These are phyloP conservation scores for Aegypius monachus DNA, from an alignment of 2,113 vertebrate genomes.

Conservation along the genomic window DNA sequence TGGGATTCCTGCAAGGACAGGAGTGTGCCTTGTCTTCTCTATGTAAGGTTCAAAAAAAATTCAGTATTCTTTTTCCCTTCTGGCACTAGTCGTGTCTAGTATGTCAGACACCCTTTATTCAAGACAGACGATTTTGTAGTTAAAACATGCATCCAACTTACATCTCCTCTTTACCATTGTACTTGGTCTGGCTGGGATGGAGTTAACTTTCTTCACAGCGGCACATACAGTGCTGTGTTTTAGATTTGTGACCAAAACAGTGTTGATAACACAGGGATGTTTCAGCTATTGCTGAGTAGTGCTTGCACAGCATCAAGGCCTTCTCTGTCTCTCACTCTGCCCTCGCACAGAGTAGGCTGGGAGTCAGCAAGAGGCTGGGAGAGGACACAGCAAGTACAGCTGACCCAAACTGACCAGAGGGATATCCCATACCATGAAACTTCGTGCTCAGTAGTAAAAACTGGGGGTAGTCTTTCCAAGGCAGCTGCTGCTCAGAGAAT, in stretches of 20 bases:
- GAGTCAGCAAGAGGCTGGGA: neutral
- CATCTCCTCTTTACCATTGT: neutral
- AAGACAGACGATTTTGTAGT: neutral
- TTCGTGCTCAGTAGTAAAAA: neutral
- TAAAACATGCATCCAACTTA: neutral
- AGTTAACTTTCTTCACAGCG: neutral
- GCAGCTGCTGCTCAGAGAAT: neutral
- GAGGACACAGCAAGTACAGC: neutral
- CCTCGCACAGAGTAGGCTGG: rapidly evolving
- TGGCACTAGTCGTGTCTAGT: neutral
- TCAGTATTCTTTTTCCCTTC: neutral
- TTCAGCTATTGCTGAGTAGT: neutral
- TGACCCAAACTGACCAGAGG: neutral
- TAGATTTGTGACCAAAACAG: neutral
- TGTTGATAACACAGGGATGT: neutral
- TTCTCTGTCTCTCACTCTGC: neutral
- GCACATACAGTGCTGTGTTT: neutral
- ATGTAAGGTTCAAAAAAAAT: neutral
- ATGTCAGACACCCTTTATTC: neutral
- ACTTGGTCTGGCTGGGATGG: neutral
- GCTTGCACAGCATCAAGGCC: neutral
- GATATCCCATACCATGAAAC: neutral
- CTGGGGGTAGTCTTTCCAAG: neutral
- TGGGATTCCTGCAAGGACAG: neutral
- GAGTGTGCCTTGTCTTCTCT: neutral